These are phyloP conservation scores for Ormyrus nitidulus DNA, from an alignment of 2,888 invertebrate species.

Conservation along the genomic window DNA sequence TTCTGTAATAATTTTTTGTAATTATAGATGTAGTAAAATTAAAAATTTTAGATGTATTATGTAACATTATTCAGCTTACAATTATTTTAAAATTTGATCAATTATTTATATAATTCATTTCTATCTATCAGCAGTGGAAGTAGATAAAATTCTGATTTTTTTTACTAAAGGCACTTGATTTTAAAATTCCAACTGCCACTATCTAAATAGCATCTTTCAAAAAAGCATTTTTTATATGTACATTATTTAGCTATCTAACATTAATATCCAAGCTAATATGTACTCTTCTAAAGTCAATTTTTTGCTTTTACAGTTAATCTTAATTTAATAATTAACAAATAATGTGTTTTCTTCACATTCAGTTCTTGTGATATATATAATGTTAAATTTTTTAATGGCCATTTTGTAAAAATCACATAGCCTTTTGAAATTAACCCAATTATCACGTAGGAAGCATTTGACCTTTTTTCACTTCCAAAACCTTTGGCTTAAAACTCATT, in stretches of 20 bases:
- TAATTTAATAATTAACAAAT: neutral
- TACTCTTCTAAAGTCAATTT: neutral
- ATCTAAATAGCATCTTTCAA: neutral
- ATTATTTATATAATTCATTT: neutral
- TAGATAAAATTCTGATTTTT: neutral
- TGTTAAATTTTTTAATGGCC: too few species aligned
- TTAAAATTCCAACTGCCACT: neutral
- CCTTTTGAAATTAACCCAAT: slow-evolving; percentile 23
- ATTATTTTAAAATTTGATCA: neutral
- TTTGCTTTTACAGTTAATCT: neutral
- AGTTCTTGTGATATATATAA: slow-evolving; percentile 23
- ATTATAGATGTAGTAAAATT: neutral
- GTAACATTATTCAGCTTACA: neutral
- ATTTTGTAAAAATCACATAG: too few species aligned
- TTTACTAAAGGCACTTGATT: too few species aligned
- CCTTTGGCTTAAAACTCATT: slow-evolving; percentile 61
- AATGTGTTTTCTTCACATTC: slow-evolving; percentile 13
- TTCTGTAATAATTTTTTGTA: neutral
- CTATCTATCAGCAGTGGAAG: neutral
- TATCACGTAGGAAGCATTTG: slow-evolving; percentile 66
- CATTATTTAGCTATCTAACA: slow-evolving; percentile 3
- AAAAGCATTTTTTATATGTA: neutral
- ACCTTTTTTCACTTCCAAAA: slow-evolving; percentile 66
- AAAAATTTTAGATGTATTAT: neutral
- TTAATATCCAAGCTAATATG: slow-evolving; percentile 3